Percentiles rank a stretch among this genome's conserved stretches.
These are phyloP conservation scores for Gouania willdenowi DNA, from an alignment of 2,797 vertebrate species.

Conservation along the genomic window DNA sequence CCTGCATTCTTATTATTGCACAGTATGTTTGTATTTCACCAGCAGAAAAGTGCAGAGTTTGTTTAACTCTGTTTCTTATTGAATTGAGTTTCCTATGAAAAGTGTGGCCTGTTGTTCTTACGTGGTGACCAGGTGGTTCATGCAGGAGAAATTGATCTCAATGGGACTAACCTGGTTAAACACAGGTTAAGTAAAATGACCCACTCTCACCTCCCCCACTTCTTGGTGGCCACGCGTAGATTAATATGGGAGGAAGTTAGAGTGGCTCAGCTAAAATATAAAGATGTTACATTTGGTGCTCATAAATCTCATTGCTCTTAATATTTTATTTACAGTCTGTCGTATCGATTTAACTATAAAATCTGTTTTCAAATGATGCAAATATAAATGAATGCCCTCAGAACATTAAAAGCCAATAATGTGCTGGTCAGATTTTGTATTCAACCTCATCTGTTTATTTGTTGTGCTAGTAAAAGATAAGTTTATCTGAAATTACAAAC, in stretches of 20 bases:
- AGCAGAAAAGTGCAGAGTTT: neutral
- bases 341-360: too few species aligned
- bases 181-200: slow-evolving; percentile 55
- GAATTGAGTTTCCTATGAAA: slow-evolving; percentile 21
- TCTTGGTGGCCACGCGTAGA: slow-evolving; percentile 5
- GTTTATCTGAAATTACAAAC: too few species aligned
- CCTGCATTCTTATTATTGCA: slow-evolving; percentile 17
- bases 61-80: neutral
- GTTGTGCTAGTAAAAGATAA: too few species aligned
- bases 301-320: neutral
- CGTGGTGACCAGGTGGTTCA: slow-evolving; percentile 45
- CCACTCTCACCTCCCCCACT: neutral
- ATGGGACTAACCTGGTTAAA: slow-evolving; percentile 52
- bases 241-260: neutral
- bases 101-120: slow-evolving; percentile 32
- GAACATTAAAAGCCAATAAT: too few species aligned
- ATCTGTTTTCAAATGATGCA: too few species aligned
- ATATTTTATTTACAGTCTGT: too few species aligned
- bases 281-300: too few species aligned
- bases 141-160: slow-evolving; percentile 34
- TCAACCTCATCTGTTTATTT: too few species aligned
- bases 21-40: slow-evolving; percentile 20
- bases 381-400: too few species aligned
- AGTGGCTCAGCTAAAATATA: too few species aligned
- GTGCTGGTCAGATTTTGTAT: too few species aligned